Base-by-base conservation (phyloP, 64 coral and sea anemone species). In the Platygyra sinensis region DNA sequence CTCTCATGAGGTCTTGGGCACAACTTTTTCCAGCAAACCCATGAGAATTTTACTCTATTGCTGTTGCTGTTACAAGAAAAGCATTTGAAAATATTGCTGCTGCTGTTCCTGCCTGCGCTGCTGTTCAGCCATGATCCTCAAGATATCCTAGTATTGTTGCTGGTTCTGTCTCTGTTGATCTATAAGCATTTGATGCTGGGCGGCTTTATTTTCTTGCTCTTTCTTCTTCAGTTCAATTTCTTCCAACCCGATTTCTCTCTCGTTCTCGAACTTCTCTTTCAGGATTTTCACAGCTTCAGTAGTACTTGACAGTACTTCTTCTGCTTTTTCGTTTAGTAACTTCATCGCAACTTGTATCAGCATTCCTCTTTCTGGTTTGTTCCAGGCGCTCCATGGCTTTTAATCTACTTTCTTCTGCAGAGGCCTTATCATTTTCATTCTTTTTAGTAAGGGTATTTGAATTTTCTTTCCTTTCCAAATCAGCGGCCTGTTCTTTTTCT, bases 381-480 rank as follows among this genome's bases (percentile, higher is more conserved):
- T 52, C 89, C 52, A 85, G 72, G 67, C 72, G 49, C 80, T 91
- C 78, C 79, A 91, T 60, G 50, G 80, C 80, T 38, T 91, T 82
- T 61, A 80, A 62, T 13, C 78, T 84, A 60, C 51, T 76, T 55
- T 63, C 89, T 83, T 91, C 80, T 15, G 80, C 80, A 60, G 89
- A 82, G 0, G 32, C 52, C 72, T 85, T 84, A 25, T 76, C 89
- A 46, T 19, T 85, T 62, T 91, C 89, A 85, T 91, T 85, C 59
- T 85, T 91, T 71, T 91, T 91, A 49, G 78, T 91, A 75, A 83
- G 89, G 42, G 80, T 76, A 62, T 85, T 91, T n/a, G 67, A 36
- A 57, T 91, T 91, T 85, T 91, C 89, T 91, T 89, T 89, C 38
- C 72, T 91, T 85, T 91, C 80, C 22, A 82, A 74, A 76, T 91